phyloP scores from a whole-genome alignment of 2,797 vertebrate species.

The Carcharodon carcharias region DNA sequence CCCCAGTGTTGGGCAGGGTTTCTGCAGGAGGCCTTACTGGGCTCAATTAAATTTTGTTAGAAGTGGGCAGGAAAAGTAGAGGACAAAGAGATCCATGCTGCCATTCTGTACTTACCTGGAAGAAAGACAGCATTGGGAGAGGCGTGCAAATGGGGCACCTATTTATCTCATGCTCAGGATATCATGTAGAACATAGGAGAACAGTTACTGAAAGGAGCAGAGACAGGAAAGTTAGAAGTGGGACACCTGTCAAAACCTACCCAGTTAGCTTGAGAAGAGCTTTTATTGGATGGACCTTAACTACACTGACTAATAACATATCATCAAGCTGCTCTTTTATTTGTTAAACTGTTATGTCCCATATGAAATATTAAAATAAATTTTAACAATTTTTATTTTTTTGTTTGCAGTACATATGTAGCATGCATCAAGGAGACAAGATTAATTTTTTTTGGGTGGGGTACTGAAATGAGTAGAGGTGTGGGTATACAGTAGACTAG shows the following conservation, averaged over 20 bases:
- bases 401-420: neutral
- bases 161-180: neutral
- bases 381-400: neutral
- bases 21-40: neutral
- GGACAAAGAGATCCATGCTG: neutral
- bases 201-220: neutral
- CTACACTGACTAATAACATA: neutral
- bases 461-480: neutral
- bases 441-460: no score
- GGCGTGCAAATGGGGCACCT: neutral
- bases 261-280: neutral
- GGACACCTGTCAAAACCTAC: neutral
- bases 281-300: neutral
- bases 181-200: neutral
- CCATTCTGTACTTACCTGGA: neutral
- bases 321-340: neutral
- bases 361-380: neutral
- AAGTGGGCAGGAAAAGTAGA: neutral
- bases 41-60: neutral
- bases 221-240: neutral
- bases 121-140: neutral
- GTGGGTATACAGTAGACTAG: neutral
- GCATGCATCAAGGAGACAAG: neutral
- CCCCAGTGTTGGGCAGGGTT: neutral
- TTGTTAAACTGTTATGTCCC: neutral